A percentile compares a stretch with the other conserved stretches of the same genome.
phyloP scores from a whole-genome alignment of 1,140 invertebrate genomes.

The Harlomillsia oculata region DNA sequence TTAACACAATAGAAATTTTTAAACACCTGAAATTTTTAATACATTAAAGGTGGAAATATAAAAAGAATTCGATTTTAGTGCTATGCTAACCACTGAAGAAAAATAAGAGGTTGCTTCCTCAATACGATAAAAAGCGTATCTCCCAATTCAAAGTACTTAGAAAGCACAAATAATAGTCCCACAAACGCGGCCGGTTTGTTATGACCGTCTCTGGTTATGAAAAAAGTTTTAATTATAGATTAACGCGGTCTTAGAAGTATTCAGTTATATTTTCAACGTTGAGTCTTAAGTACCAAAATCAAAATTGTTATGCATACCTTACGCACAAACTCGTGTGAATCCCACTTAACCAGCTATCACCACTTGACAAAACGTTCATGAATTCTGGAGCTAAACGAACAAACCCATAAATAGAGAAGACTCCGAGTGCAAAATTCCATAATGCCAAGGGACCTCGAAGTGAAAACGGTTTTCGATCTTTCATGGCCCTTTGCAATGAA shows the following conservation, averaged over 20 bases:
- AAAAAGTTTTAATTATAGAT: no score
- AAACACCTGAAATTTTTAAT: background rate
- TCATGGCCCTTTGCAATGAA: conserved; percentile 6
- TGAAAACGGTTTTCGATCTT: conserved; percentile 3
- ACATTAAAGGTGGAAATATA: background rate
- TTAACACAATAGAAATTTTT: background rate
- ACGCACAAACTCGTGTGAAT: conserved; percentile 7
- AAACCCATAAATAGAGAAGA: conserved; percentile 12
- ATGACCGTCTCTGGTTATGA: conserved; percentile 2
- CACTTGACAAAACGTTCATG: background rate
- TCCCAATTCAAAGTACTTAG: conserved; percentile 19
- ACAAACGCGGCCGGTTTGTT: conserved; percentile 8
- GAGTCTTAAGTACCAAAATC: no score
- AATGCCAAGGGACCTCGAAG: background rate
- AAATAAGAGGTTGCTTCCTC: conserved; percentile 11
- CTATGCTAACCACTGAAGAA: conserved; percentile 21
- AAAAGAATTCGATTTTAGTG: background rate
- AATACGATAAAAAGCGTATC: conserved; percentile 21
- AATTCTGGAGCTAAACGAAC: conserved; percentile 1
- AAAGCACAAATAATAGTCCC: conserved; percentile 9
- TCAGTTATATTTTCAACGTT: background rate
- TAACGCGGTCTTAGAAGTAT: no score
- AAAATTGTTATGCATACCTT: conserved; percentile 7
- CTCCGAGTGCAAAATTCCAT: conserved; percentile 8
- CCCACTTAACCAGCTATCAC: no score